Percentiles rank a stretch among this genome's conserved stretches.
These are phyloP conservation scores for Monodelphis domestica DNA, from an alignment of 2,797 vertebrate genomes.

Conservation along the genomic window DNA sequence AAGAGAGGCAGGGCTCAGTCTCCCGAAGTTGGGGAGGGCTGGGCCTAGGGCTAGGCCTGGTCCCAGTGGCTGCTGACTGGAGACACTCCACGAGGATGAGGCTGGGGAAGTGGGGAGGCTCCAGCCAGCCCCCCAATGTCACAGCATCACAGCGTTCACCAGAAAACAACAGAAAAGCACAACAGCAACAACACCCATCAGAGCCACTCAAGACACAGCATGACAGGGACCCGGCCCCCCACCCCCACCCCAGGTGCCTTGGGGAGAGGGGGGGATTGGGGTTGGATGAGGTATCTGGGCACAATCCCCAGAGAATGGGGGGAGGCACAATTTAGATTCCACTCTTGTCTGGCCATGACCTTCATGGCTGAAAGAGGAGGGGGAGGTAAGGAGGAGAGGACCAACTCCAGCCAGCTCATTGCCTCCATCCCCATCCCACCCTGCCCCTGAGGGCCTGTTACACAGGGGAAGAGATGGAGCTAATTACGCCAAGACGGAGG, in stretches of 20 bases:
- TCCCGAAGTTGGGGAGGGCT: constrained; percentile 65
- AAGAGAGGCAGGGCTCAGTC: constrained; percentile 70
- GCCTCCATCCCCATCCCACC: neutral
- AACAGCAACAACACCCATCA: constrained; percentile 76
- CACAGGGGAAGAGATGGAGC: neutral
- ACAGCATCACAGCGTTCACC: constrained; percentile 77
- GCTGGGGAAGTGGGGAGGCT: constrained; percentile 20
- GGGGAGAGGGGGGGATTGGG: neutral
- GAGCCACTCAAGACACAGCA: constrained; percentile 79
- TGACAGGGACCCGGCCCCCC: constrained; percentile 73
- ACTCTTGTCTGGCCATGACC: constrained; percentile 45
- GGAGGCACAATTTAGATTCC: neutral
- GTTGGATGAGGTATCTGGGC: constrained; percentile 79
- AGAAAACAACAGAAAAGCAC: constrained; percentile 61
- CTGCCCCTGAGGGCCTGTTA: neutral
- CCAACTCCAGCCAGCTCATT: too few species aligned
- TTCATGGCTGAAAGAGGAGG: constrained; percentile 46
- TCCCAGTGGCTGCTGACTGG: constrained; percentile 65
- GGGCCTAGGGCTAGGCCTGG: constrained; percentile 36
- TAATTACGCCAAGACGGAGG: neutral
- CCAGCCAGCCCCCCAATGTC: constrained; percentile 65
- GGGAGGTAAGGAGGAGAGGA: constrained; percentile 1
- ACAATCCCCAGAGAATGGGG: constrained; percentile 45
- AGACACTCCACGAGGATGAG: constrained; percentile 55
- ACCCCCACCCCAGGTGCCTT: neutral